These are phyloP conservation scores for Hecatera dysodea DNA, from an alignment of 2,888 invertebrate species.

Conservation along the genomic window DNA sequence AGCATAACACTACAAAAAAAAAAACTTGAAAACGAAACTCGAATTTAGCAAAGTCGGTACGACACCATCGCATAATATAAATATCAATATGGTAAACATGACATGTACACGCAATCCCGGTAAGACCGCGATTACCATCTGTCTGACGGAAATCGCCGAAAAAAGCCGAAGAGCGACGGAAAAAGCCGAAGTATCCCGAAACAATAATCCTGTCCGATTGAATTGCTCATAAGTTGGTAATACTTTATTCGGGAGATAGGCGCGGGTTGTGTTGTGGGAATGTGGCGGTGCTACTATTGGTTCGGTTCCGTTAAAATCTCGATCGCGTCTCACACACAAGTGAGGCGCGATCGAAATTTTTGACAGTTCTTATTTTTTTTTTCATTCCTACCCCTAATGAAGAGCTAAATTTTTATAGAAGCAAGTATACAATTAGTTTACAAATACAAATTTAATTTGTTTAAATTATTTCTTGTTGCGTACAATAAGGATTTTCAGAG, in stretches of 20 bases:
- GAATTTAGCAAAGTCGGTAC: conserved; percentile 31
- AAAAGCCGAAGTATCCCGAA: conserved; percentile 52
- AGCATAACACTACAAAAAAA: conserved; percentile 8
- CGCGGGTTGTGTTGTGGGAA: conserved; percentile 62
- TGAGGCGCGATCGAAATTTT: conserved; percentile 38
- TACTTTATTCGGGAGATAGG: conserved; percentile 65
- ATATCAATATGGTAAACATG: conserved; percentile 67
- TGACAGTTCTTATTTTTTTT: background rate
- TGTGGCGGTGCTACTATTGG: conserved; percentile 56
- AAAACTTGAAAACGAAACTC: conserved; percentile 14
- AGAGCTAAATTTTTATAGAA: too few species aligned
- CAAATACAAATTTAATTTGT: too few species aligned
- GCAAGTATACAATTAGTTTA: too few species aligned
- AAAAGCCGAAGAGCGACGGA: conserved; percentile 46
- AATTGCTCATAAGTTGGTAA: conserved; percentile 71
- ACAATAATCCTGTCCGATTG: conserved; percentile 69
- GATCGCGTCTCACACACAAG: too few species aligned
- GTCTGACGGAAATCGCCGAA: conserved; percentile 48
- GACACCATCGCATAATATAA: conserved; percentile 62
- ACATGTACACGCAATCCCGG: conserved; percentile 40
- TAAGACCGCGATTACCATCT: conserved; percentile 68
- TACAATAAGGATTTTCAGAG: too few species aligned
- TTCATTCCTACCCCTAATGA: too few species aligned
- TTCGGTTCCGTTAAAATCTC: background rate
- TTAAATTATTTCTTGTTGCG: too few species aligned